A percentile compares a stretch with the other conserved stretches of the same genome.
These are phyloP conservation scores for Paguma larvata DNA, from an alignment of 2,797 vertebrate species.

Conservation along the genomic window DNA sequence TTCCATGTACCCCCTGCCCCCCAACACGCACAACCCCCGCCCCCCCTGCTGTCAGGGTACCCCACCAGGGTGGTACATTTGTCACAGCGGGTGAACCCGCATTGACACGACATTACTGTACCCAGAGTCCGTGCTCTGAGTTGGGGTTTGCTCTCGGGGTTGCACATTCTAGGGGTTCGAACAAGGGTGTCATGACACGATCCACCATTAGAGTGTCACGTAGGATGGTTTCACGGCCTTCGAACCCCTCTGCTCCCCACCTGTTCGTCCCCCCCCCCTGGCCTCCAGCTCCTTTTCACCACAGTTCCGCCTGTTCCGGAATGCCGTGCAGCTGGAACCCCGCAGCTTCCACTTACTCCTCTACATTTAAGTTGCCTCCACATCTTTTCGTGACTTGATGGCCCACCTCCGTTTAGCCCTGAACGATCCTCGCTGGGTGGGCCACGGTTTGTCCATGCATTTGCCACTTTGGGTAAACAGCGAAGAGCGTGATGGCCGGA, in stretches of 20 bases:
- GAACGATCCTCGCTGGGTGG: background rate
- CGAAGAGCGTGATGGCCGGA: background rate
- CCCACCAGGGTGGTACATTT: background rate
- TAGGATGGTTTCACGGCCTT: background rate
- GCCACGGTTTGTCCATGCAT: too few relatives aligned
- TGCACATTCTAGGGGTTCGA: background rate
- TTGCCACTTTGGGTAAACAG: background rate
- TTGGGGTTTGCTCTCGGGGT: background rate
- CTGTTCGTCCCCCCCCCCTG: background rate
- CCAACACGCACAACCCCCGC: too few relatives aligned
- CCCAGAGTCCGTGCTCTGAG: background rate
- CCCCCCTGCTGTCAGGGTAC: background rate
- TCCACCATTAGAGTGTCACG: fast-evolving
- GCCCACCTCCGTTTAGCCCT: background rate
- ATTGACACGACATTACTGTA: fast-evolving
- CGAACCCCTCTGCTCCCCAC: background rate
- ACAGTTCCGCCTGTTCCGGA: background rate
- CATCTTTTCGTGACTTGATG: background rate
- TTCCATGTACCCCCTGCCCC: background rate
- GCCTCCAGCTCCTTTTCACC: background rate
- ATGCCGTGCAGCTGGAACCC: background rate
- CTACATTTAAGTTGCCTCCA: background rate
- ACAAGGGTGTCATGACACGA: background rate
- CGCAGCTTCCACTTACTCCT: background rate
- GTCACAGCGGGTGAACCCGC: fast-evolving